A percentile compares a stretch with the other conserved stretches of the same genome.
Evolutionary conservation across 1,140 invertebrate genomes (phyloP).

Genomic region (Penaeus indicus): DNA sequence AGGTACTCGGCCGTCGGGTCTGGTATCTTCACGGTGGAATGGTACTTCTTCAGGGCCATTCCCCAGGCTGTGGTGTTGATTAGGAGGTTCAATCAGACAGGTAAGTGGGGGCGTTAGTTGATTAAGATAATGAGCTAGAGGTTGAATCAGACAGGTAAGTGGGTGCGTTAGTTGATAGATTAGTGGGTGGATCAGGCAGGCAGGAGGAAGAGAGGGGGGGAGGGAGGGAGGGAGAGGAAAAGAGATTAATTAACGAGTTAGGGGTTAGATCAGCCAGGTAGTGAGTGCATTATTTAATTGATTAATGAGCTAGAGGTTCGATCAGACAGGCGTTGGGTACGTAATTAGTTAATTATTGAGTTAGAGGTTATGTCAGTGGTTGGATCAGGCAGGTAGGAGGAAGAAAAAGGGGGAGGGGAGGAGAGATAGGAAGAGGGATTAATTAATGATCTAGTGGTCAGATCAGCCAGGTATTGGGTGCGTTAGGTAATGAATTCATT

Average conservation of each 20-base stretch:
- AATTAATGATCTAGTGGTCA: too few species aligned
- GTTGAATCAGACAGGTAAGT: background rate
- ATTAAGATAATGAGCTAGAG: background rate
- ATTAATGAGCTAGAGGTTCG: too few species aligned
- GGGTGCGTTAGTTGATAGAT: background rate
- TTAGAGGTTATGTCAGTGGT: too few species aligned
- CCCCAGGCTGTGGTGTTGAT: conserved; percentile 24
- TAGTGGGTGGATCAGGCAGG: background rate
- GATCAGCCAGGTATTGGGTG: too few species aligned
- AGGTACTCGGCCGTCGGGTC: conserved; percentile 48
- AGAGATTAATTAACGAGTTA: background rate
- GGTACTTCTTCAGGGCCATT: conserved; percentile 1
- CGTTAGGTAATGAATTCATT: too few species aligned
- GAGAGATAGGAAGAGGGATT: background rate
- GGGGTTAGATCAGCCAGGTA: too few species aligned
- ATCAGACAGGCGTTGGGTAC: too few species aligned
- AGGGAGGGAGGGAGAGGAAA: conserved; percentile 11
- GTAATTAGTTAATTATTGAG: too few species aligned
- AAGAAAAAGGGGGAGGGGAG: background rate
- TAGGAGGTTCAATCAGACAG: too few species aligned
- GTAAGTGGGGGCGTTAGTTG: background rate
- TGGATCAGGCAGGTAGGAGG: too few species aligned
- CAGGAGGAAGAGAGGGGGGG: background rate
- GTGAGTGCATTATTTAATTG: too few species aligned
- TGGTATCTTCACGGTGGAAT: conserved; percentile 23